Conservation (phyloP, 1,140 invertebrate genomes). For the Orussus abietinus region DNA sequence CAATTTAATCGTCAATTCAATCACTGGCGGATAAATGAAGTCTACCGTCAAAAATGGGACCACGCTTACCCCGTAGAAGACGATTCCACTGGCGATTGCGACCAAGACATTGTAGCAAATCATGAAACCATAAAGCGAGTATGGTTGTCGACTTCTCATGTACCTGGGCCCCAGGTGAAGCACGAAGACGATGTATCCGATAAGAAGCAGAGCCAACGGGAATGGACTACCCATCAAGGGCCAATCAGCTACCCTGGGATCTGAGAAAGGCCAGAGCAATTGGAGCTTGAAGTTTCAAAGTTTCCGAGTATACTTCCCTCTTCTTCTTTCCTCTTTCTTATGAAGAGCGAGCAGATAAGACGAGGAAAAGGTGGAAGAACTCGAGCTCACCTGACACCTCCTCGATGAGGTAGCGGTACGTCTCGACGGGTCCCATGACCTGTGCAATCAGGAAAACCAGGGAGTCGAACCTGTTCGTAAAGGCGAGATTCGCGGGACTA, state of each 20-base stretch:
- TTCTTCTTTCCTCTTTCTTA: no score
- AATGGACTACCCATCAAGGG: conserved; percentile 62
- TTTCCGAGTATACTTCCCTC: no score
- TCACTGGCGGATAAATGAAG: neutral
- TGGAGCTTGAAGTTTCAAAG: no score
- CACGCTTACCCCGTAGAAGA: conserved; percentile 52
- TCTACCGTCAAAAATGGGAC: neutral
- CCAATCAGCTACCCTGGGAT: conserved; percentile 78
- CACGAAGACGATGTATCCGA: conserved; percentile 58
- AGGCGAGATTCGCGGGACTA: no score
- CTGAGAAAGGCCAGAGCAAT: conserved; percentile 57
- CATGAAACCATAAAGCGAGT: conserved; percentile 56
- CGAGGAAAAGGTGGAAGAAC: no score
- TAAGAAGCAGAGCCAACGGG: conserved; percentile 54
- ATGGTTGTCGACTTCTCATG: conserved; percentile 61
- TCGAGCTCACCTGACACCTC: conserved; percentile 38
- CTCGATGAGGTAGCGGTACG: conserved; percentile 37
- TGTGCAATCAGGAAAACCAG: no score
- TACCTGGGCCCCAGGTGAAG: conserved; percentile 58
- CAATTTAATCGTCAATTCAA: conserved; percentile 8
- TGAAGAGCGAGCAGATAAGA: no score
- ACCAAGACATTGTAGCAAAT: conserved; percentile 58
- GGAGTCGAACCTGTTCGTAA: no score
- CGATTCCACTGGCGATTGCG: conserved; percentile 49
- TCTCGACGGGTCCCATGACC: conserved; percentile 32